These are phyloP conservation scores for Acanthochromis polyacanthus DNA, from an alignment of 2,113 vertebrate species.

Conservation along the genomic window DNA sequence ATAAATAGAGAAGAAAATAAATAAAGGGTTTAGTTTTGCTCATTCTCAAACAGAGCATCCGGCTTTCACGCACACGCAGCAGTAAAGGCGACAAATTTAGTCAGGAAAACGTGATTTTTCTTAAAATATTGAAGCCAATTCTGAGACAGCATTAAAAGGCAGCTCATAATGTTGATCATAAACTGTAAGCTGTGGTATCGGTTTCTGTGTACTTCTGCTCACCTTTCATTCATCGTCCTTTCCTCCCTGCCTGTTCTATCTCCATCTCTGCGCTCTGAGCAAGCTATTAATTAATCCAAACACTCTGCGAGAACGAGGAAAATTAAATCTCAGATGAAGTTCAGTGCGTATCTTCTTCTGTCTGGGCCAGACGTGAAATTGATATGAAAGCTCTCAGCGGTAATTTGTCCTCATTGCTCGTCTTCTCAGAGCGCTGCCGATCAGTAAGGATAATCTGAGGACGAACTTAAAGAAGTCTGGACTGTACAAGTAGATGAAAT, in stretches of 20 bases:
- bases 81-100: neutral
- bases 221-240: constrained; percentile 21
- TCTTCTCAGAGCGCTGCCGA: constrained; percentile 16
- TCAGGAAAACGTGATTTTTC: neutral
- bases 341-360: constrained; percentile 45
- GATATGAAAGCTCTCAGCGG: constrained; percentile 49
- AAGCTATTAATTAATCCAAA: constrained; percentile 62
- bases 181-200: constrained; percentile 31
- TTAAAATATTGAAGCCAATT: constrained; percentile 7
- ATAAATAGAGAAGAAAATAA: constrained; percentile 77
- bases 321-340: constrained; percentile 45
- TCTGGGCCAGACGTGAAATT: constrained; percentile 44
- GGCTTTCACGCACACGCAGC: constrained; percentile 17
- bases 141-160: neutral
- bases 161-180: constrained; percentile 30
- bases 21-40: constrained; percentile 51
- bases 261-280: constrained; percentile 4
- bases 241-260: neutral
- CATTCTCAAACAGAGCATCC: constrained; percentile 26
- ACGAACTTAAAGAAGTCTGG: constrained; percentile 34
- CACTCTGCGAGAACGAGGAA: constrained; percentile 43
- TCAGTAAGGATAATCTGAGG: constrained; percentile 24
- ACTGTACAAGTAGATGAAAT: constrained; percentile 60
- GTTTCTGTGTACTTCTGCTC: constrained; percentile 23
- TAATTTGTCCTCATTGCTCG: constrained; percentile 48